Base-by-base conservation (phyloP, 2,888 invertebrate genomes). In the Allygus modestus region DNA sequence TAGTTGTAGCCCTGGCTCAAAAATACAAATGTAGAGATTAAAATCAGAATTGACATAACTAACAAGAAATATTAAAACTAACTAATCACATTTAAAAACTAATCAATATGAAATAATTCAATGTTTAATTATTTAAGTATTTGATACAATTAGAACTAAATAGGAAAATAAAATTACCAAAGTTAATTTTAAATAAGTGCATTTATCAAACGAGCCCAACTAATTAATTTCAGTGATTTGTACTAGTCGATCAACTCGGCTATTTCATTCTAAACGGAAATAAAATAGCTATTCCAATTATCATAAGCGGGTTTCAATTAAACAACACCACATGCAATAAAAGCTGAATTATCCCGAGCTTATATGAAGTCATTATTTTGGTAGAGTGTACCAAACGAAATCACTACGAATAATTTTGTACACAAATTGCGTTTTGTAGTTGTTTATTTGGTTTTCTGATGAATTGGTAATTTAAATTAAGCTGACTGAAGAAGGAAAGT, bases 251-350 rank as follows among this genome's bases (percentile, higher is more conserved):
- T 46, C 46, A 46, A 7, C 17, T 15, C 12, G 46, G 17, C 9
- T 15, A 46, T 46, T 46, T 46, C 46, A 46, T 46, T 17, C 17
- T 11, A 17, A 46, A 17, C n/a, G 4, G 17, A 28, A 65, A 31
- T 28, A 28, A 65, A 65, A 65, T 65, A 15, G 65, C 20, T 58
- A 65, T 65, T 65, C 31, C 65, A 65, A 65, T 65, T 65, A 65
- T 65, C 65, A 31, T 28, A 65, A 65, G 31, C 65, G 65, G 54
- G 1, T 65, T 65, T 28, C 15, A 65, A 65, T 65, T 65, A 31
- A 65, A 65, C 17, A 65, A 26, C 26, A 28, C 4, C 17, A 2
- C 2, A 65, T 28, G 11, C 28, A 65, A 65, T 65, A 54, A 46
- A 46, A 46, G 46, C 31, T 65, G 1, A 65, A 31, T 31, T 65